Evolutionary conservation across 2,888 invertebrate species (phyloP), one percentile per base, ranked within the genome.

Genomic region (Mesorhabditis belari): DNA sequence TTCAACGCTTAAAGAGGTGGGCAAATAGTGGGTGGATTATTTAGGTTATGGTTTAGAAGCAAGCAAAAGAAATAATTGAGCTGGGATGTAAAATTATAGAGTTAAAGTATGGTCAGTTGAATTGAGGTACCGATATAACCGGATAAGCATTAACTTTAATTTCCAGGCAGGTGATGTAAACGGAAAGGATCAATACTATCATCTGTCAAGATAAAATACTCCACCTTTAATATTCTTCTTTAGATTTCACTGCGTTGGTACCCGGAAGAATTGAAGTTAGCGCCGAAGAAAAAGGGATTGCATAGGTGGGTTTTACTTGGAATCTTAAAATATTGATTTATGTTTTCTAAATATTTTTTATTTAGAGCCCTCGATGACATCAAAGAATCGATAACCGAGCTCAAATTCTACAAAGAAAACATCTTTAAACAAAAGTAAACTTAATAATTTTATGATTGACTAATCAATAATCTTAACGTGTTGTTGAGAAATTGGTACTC

Each of bases 1-100:
- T 2, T 90, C 90, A 35, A 87, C 90, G 0, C 83, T 96, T 21
- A 94, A 93, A 81, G 93, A 94, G 82, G 81, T 95, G 25, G 81
- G 83, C n/a, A n/a, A n/a, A n/a, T n/a, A n/a, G n/a, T n/a, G n/a
- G n/a, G 83, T 58, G 70, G 64, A 28, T 49, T 21, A 25, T 9
- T 12, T 9, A 17, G 35, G 35, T 17, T 9, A 17, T 12, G 35
- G 17, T 17, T 35, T 9, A 24, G 17, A 12, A 29, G 25, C 5
- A 19, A 25, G n/a, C n/a, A n/a, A n/a, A n/a, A n/a, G n/a, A n/a
- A n/a, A n/a, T n/a, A n/a, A n/a, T n/a, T n/a, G n/a, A n/a, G n/a
- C n/a, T n/a, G n/a, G n/a, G n/a, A n/a, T n/a, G n/a, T n/a, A n/a
- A n/a, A n/a, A n/a, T n/a, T n/a, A n/a, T n/a, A n/a, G n/a, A n/a